Evolutionary conservation across 2,797 vertebrate genomes (phyloP).

Genomic region (Phaenicophaeus curvirostris): DNA sequence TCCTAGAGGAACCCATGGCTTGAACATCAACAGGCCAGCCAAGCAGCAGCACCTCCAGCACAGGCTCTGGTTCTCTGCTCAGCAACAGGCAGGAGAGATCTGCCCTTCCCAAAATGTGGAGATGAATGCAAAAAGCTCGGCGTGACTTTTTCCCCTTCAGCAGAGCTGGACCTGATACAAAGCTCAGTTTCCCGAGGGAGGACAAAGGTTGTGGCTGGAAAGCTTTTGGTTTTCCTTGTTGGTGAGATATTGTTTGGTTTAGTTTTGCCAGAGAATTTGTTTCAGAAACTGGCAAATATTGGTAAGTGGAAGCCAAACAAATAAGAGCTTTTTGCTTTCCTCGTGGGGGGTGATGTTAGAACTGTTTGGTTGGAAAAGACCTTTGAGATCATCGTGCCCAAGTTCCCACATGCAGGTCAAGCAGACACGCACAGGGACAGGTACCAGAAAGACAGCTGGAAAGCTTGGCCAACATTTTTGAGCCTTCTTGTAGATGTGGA

Average conservation of each 20-base stretch:
- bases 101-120: rapidly evolving
- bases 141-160: rapidly evolving
- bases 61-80: neutral
- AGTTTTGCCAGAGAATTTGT: neutral
- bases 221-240: neutral
- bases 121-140: neutral
- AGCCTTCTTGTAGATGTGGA: neutral
- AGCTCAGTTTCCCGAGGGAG: neutral
- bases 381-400: no score
- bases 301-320: neutral
- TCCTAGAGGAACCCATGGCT: rapidly evolving
- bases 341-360: neutral
- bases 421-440: no score
- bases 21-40: neutral
- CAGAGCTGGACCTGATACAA: neutral
- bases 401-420: neutral
- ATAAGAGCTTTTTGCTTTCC: neutral
- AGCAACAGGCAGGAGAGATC: rapidly evolving
- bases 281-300: neutral
- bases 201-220: neutral
- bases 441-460: neutral
- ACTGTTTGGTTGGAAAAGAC: no score
- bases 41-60: neutral
- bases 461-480: neutral
- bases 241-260: rapidly evolving